Base-by-base conservation (phyloP, 30 jellyfish, hydroid and myxozoan species). In the Hydractinia symbiolongicarpus region DNA sequence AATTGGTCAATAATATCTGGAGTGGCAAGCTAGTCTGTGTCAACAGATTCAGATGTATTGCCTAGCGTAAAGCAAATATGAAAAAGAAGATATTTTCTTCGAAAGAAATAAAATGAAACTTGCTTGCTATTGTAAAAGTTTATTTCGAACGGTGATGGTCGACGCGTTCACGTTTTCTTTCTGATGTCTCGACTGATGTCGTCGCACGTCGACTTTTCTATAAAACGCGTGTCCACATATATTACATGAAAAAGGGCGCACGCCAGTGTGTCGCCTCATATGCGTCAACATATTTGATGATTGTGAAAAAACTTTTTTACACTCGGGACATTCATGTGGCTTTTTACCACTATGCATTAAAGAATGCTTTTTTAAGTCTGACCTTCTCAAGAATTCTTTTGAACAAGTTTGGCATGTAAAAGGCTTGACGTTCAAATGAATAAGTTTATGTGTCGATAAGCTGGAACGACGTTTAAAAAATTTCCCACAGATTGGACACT, bases 321-420 rank as follows among this genome's bases (percentile, higher is more conserved):
- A 90, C 62, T 86, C 88, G 50, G 88, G 72, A 57, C 97, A 90
- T 50, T 77, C 83, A 79, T 90, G 96, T n/a, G 97, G 97, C 69
- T 90, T 90, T 66, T 90, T 90, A 5, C 97, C 97, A 1, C 95
- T 84, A 69, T 90, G 97, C 96, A 90, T 90, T 8, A 86, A 82
- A 7, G 84, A 54, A 71, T 90, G 97, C 84, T 86, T 90, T 72
- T 86, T 90, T 68, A 90, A 80, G 67, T 86, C 96, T 14, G 97
- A 86, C 50, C 96, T 82, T 10, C 97, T 90, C 57, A 86, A 52
- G 81, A 90, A 90, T 53, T 75, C 90, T 83, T 90, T 90, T 6
- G 67, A 40, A 58, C 97, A 90, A 7, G 86, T 76, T 5, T 93
- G 19, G 83, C 97, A 90, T 58, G 87, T 67, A 64, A 86, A 90